Evolutionary conservation across 2,797 vertebrate species (phyloP).

Genomic region (Anisognathus igniventris): DNA sequence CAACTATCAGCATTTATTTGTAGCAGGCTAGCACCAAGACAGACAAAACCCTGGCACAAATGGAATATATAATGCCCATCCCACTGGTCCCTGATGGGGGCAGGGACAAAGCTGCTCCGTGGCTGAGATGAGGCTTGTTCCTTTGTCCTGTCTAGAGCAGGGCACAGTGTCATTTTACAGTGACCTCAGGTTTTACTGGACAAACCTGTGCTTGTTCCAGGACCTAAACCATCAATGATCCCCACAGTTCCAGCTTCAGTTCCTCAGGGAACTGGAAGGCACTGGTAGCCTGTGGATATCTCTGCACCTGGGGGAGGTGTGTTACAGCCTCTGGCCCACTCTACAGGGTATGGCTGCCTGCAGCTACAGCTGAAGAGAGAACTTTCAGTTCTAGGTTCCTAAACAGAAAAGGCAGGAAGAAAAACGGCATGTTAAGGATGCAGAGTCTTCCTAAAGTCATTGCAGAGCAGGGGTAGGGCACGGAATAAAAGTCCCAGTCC

Average conservation of each 20-base stretch:
- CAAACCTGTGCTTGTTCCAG: not conserved
- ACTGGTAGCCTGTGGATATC: rapidly evolving
- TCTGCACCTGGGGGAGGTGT: not conserved
- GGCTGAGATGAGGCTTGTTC: not conserved
- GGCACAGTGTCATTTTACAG: not conserved
- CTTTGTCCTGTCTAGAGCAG: not conserved
- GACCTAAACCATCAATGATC: not conserved
- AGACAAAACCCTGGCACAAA: not conserved
- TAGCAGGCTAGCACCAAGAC: not conserved
- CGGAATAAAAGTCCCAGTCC: not conserved
- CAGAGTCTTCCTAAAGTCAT: not conserved
- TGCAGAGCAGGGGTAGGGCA: not conserved
- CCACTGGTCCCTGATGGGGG: not conserved
- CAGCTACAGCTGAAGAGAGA: not conserved
- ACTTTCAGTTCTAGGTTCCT: not conserved
- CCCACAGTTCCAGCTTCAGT: rapidly evolving
- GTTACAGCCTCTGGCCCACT: not conserved
- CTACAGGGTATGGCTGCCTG: not conserved
- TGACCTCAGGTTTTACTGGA: not conserved
- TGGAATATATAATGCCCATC: not conserved
- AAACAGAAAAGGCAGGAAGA: not conserved
- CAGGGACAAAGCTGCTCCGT: not conserved
- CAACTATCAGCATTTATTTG: not conserved
- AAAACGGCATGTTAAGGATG: not conserved
- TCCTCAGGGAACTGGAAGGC: not conserved